Evolutionary conservation across 2,797 vertebrate genomes (phyloP), one percentile per base, ranked within the genome.

Genomic region (Taenioides sp.): DNA sequence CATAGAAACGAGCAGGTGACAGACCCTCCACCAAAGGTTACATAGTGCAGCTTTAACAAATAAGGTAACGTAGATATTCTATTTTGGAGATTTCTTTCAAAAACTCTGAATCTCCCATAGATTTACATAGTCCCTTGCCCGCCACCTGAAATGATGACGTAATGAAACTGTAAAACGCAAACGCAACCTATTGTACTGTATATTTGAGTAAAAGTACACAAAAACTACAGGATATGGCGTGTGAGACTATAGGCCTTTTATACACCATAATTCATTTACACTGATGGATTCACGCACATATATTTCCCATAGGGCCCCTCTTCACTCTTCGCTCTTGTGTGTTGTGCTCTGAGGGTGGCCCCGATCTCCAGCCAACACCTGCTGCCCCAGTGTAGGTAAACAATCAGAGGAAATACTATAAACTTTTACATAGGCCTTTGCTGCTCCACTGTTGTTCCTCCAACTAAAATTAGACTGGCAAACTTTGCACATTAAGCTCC

Each of bases 361-460:
- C 28, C 2, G 59, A 18, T 57, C 27, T n/a, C 84, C 59, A 66
- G 64, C 70, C 70, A 69, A 37, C 75, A 84, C 82, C 85, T 81
- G 81, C 78, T 69, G 58, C 79, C 66, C 47, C 66, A 65, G 65
- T 72, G 68, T 62, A 72, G 64, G 77, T 80, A 65, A 90, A 83
- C 80, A 77, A 80, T 73, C 84, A 76, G 61, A 80, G 83, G 83
- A 87, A 81, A 83, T 83, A 83, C 70, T 86, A 23, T 83, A 50
- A 87, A 84, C 71, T 63, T 68, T 20, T 76, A 76, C 28, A 64
- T 0, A 17, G 18, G 61, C 12, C 12, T 70, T 72, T 74, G 34
- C 37, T 52, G 80, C 70, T 79, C 65, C 77, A 71, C 69, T 62
- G 67, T 63, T 75, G 69, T 25, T 28, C 68, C 69, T 75, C 49